Conservation (phyloP, 2,797 vertebrate species). For the Sebastes matsubarae region DNA sequence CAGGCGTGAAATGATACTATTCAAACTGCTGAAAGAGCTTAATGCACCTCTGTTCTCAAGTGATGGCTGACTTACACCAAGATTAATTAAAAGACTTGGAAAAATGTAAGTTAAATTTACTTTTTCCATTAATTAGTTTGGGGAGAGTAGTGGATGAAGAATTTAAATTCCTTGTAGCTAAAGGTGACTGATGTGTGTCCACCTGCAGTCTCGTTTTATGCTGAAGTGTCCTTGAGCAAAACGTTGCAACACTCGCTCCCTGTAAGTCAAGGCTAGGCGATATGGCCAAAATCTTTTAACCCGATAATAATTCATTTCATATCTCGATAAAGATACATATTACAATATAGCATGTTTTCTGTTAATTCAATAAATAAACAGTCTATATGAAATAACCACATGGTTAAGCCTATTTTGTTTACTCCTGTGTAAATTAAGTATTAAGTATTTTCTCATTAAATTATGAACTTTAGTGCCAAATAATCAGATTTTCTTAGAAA, state of each 20-base stretch:
- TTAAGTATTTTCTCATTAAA: not conserved
- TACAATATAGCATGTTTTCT: not conserved
- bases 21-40: constrained; percentile 15
- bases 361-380: too few species aligned
- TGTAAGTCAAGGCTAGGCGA: not conserved
- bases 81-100: constrained; percentile 18
- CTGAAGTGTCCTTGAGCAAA: not conserved
- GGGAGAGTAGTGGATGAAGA: not conserved
- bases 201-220: not conserved
- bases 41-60: constrained; percentile 27
- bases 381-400: too few species aligned
- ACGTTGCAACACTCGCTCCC: not conserved
- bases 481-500: not conserved
- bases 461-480: not conserved
- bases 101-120: not conserved
- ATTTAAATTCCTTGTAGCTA: not conserved
- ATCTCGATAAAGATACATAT: not conserved
- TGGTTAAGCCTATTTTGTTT: too few species aligned
- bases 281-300: too few species aligned
- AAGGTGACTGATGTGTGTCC: not conserved
- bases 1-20: constrained; percentile 22
- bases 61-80: constrained; percentile 7
- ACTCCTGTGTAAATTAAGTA: too few species aligned
- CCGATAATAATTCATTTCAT: not conserved
- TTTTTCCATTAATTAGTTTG: not conserved